A percentile compares a stretch with the other conserved stretches of the same genome.
Evolutionary conservation across 2,888 invertebrate species (phyloP).

Genomic region (Melinopterus prodromus): DNA sequence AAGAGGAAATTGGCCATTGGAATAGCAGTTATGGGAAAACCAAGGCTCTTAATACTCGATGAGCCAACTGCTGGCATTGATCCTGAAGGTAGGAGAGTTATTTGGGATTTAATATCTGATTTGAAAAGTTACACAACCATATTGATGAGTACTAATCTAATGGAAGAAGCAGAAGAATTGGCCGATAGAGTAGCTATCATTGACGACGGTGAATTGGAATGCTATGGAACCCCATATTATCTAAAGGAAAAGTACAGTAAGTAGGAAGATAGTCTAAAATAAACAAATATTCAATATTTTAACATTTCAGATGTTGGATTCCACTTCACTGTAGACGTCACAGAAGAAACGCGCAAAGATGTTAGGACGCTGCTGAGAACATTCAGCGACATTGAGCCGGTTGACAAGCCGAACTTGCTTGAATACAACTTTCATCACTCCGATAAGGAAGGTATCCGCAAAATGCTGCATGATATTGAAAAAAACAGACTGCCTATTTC

Average conservation of each 20-base stretch:
- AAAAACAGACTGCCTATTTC: not conserved
- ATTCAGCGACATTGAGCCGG: not conserved
- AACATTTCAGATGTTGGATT: conserved; percentile 45
- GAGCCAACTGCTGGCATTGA: conserved; percentile 94
- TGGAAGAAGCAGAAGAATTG: conserved; percentile 94
- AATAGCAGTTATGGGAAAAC: conserved; percentile 84
- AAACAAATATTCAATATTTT: not conserved
- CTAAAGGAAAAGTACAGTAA: conserved; percentile 75
- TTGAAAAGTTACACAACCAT: conserved; percentile 68
- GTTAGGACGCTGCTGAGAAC: not conserved
- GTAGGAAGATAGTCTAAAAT: conserved; percentile 27
- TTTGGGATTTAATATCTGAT: conserved; percentile 86
- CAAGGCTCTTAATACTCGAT: conserved; percentile 73
- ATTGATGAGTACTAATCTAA: conserved; percentile 90
- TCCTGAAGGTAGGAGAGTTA: conserved; percentile 84
- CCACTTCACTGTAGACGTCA: conserved; percentile 41
- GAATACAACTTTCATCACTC: not conserved
- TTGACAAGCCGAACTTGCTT: not conserved
- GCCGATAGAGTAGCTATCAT: conserved; percentile 92
- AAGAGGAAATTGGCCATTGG: conserved; percentile 87
- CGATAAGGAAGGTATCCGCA: not conserved
- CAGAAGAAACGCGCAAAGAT: not conserved
- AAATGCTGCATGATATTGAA: not conserved
- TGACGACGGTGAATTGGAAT: conserved; percentile 75
- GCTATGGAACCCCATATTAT: conserved; percentile 84